Evolutionary conservation across 2,797 vertebrate species (phyloP).

Genomic region (Chrosomus eos): DNA sequence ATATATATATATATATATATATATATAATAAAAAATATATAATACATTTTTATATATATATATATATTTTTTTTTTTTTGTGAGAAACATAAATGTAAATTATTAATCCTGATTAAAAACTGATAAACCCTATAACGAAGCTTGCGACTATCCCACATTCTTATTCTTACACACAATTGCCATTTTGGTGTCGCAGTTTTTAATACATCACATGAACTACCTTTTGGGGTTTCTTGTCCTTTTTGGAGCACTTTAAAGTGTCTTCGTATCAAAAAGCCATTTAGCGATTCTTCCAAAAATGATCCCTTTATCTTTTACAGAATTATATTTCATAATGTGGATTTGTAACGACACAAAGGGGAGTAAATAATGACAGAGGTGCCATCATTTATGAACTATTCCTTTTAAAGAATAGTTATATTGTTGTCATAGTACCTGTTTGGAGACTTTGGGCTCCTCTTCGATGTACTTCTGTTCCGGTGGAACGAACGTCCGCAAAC

Average conservation of each 20-base stretch:
- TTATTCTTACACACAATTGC: background rate
- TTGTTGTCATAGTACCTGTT: constrained; percentile 80
- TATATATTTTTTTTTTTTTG: no score
- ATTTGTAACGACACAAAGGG: background rate
- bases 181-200: background rate
- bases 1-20: no score
- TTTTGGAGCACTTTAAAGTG: background rate
- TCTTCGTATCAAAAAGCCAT: background rate
- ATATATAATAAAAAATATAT: no score
- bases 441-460: constrained; percentile 93
- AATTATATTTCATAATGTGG: background rate
- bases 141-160: background rate
- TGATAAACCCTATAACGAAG: background rate
- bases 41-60: no score
- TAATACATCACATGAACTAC: background rate
- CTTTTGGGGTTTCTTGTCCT: background rate
- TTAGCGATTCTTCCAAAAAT: background rate
- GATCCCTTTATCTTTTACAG: background rate
- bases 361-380: background rate
- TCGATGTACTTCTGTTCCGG: constrained; percentile 95
- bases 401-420: background rate
- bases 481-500: constrained; percentile 86
- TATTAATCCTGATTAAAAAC: background rate
- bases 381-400: background rate
- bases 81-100: background rate